Evolutionary conservation across 2,113 vertebrate genomes (phyloP).

Genomic region (Tinamus guttatus): DNA sequence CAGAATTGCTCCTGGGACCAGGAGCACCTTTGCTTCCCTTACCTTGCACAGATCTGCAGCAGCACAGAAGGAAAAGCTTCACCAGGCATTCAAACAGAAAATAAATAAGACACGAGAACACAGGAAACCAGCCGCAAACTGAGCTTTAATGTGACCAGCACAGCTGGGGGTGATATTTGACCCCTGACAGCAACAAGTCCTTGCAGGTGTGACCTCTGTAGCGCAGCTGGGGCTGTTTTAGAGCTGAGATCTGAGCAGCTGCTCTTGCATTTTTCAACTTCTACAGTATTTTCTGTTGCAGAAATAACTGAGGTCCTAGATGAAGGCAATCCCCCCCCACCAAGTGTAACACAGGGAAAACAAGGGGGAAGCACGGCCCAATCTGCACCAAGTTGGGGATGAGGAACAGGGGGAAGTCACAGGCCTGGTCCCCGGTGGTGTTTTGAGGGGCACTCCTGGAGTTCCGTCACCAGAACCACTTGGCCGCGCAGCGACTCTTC

Average conservation of each 20-base stretch:
- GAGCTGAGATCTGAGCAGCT: background rate
- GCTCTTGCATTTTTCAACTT: background rate
- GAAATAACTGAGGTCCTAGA: background rate
- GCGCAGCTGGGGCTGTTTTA: accelerated
- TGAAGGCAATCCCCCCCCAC: accelerated
- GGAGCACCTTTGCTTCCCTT: background rate
- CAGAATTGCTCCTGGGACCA: too few relatives aligned
- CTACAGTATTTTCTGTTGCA: background rate
- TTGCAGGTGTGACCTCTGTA: accelerated
- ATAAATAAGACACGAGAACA: background rate
- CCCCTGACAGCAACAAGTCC: background rate
- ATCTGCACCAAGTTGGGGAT: background rate
- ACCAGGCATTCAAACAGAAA: background rate
- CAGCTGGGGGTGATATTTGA: accelerated
- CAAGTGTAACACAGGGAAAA: accelerated
- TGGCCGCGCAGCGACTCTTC: conserved; percentile 3
- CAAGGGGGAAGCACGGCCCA: background rate
- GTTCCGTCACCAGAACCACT: conserved; percentile 33
- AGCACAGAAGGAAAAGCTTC: too few relatives aligned
- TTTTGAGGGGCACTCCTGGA: background rate
- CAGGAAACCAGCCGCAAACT: background rate
- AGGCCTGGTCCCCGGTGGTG: background rate
- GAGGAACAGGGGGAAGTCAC: accelerated
- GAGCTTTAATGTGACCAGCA: conserved; percentile 8
- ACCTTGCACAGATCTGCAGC: background rate